Evolutionary conservation across 2,888 invertebrate species (phyloP).

Genomic region (Drosophila algonquin): DNA sequence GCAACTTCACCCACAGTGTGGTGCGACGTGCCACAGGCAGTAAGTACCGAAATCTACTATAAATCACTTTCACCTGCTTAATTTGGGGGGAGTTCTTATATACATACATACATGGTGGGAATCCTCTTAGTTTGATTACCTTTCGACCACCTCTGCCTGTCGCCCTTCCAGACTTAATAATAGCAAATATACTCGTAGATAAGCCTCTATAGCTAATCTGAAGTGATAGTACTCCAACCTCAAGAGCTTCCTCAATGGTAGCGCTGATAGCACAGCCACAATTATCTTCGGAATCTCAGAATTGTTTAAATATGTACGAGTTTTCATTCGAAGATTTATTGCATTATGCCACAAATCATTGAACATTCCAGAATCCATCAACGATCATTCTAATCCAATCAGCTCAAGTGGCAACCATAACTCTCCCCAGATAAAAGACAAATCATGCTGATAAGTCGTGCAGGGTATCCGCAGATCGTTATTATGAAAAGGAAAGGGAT

Average conservation of each 20-base stretch:
- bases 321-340: background rate
- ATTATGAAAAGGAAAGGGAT: too few species aligned
- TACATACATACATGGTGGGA: too few species aligned
- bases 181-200: slow-evolving; percentile 4
- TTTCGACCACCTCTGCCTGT: too few species aligned
- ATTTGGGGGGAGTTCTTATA: too few species aligned
- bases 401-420: slow-evolving; percentile 30
- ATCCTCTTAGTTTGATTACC: too few species aligned
- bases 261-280: slow-evolving; percentile 12
- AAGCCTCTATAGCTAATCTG: slow-evolving; percentile 21
- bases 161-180: background rate
- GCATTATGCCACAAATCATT: background rate
- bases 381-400: slow-evolving; percentile 13
- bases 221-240: slow-evolving; percentile 34
- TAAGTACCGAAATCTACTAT: slow-evolving; percentile 70
- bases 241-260: slow-evolving; percentile 20
- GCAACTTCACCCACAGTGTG: slow-evolving; percentile 83
- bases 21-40: slow-evolving; percentile 83
- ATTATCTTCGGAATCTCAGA: slow-evolving; percentile 30
- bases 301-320: background rate
- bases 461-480: slow-evolving; percentile 14
- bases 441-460: slow-evolving; percentile 6
- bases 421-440: slow-evolving; percentile 5
- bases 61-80: background rate
- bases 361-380: slow-evolving; percentile 12